phyloP scores from a whole-genome alignment of 2,888 invertebrate genomes.

The Rhaphigaster nebulosa region DNA sequence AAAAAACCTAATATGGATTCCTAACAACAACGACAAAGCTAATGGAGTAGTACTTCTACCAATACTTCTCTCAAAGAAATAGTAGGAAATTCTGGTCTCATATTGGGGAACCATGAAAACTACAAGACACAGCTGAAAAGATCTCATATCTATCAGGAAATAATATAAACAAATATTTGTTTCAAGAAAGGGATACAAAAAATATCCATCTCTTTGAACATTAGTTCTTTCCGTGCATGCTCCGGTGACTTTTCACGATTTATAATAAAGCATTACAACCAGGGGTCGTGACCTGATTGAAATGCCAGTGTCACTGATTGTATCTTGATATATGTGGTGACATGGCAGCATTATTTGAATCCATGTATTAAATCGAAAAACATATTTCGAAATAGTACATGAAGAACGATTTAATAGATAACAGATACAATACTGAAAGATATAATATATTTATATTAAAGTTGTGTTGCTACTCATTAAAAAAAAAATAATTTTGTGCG shows the following conservation, averaged over 20 bases:
- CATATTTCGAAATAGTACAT: neutral
- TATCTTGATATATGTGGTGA: neutral
- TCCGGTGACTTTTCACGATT: slow-evolving; percentile 24
- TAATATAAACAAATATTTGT: neutral
- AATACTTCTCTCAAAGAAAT: too few species aligned
- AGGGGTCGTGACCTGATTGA: neutral
- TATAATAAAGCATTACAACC: neutral
- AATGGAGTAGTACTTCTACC: too few species aligned
- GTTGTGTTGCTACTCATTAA: too few species aligned
- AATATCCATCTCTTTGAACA: neutral
- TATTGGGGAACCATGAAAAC: neutral
- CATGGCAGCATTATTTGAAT: neutral
- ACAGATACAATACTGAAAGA: too few species aligned
- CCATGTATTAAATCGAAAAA: neutral
- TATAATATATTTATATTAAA: too few species aligned
- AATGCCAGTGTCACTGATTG: neutral
- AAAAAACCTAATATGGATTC: neutral
- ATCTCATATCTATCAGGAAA: neutral
- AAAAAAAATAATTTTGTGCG: too few species aligned
- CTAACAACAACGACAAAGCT: neutral
- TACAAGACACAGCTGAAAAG: neutral
- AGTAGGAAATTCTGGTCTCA: neutral
- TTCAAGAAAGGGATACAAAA: neutral
- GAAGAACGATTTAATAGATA: neutral
- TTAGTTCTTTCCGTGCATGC: neutral